phyloP scores from a whole-genome alignment of 2,888 invertebrate species.

The Anaspis maculata region DNA sequence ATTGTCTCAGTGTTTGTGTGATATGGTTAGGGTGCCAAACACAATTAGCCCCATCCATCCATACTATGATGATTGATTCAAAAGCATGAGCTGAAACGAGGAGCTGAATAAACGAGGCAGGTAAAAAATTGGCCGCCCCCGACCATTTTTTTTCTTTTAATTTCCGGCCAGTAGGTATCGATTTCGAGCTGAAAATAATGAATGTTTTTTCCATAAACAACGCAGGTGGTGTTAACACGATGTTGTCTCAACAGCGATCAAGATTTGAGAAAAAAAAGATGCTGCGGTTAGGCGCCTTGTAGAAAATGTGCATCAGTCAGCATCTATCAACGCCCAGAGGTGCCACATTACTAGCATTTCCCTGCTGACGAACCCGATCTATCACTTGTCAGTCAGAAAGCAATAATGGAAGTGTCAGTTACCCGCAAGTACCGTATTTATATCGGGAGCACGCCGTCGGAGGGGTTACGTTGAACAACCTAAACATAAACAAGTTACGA shows the following conservation, averaged over 20 bases:
- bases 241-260: too few species aligned
- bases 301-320: constrained; percentile 22
- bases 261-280: not conserved
- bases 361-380: constrained; percentile 22
- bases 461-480: not conserved
- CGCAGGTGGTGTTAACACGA: too few species aligned
- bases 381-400: constrained; percentile 22
- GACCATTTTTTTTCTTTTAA: too few species aligned
- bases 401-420: constrained; percentile 21
- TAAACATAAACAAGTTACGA: not conserved
- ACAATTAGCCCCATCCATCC: constrained; percentile 21
- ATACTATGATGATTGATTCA: too few species aligned
- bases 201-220: too few species aligned
- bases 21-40: constrained; percentile 22
- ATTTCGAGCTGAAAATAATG: too few species aligned
- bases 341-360: constrained; percentile 17
- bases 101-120: too few species aligned
- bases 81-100: too few species aligned
- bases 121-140: too few species aligned
- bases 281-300: constrained; percentile 1
- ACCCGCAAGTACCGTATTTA: too few species aligned
- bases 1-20: constrained; percentile 29
- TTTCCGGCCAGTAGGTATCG: too few species aligned
- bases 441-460: too few species aligned
- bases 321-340: constrained; percentile 23